These are phyloP conservation scores for Apostichopus californicus DNA, from an alignment of 35 echinoderm and acorn worm genomes.

Conservation along the genomic window DNA sequence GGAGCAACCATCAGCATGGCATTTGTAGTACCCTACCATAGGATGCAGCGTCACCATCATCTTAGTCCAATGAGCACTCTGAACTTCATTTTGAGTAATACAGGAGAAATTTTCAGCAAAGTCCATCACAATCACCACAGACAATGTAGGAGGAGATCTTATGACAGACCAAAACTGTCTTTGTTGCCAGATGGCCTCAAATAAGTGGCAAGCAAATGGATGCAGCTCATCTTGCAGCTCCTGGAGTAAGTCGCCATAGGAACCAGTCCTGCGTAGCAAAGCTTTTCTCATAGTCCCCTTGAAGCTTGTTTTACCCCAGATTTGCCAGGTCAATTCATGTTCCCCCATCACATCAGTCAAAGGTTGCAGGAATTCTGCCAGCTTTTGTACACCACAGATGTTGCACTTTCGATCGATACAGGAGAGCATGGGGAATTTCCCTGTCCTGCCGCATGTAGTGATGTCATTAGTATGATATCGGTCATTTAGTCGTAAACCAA, in stretches of 20 bases:
- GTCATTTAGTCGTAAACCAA: not conserved
- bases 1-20: not conserved
- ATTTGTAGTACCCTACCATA: not conserved
- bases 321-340: not conserved
- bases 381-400: not conserved
- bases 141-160: conserved; percentile 1
- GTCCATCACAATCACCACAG: conserved; percentile 46
- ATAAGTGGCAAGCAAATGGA: conserved; percentile 19
- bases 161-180: not conserved
- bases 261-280: conserved; percentile 8
- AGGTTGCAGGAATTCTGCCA: not conserved
- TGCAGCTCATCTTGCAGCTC: not conserved
- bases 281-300: conserved; percentile 9
- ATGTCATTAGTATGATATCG: not conserved
- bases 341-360: not conserved
- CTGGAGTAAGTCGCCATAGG: too few relatives aligned
- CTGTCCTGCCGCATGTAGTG: not conserved
- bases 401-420: not conserved
- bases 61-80: conserved; percentile 47
- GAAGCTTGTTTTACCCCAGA: not conserved
- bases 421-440: not conserved
- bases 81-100: conserved; percentile 47
- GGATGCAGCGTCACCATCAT: not conserved
- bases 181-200: conserved; percentile 53
- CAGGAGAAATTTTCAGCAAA: conserved; percentile 56